Base-by-base conservation (phyloP, 2,888 invertebrate species). In the Drosophila mimica region DNA sequence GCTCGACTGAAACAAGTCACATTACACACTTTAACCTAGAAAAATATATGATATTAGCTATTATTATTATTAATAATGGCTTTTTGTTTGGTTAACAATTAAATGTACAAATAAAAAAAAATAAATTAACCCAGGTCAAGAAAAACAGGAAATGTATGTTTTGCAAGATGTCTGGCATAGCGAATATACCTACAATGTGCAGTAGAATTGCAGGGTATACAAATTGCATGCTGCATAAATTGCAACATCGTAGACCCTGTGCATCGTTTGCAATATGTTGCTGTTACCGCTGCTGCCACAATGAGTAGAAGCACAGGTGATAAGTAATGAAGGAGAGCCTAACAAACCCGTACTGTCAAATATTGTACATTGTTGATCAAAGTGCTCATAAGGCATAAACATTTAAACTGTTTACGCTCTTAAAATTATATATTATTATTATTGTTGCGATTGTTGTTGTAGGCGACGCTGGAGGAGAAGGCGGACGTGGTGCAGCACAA, bases 181-280 rank as follows among this genome's bases (percentile, higher is more conserved):
- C 11, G 28, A 38, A 77, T 72, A 59, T 43, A 58, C 61, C 46
- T 48, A 15, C 25, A 46, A 46, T 25, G 15, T 9, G 17, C 7
- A n/a, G 15, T 2, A 15, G 31, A 2, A 49, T 59, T 46, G 38
- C 62, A 36, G 61, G 52, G 81, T 62, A 75, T 66, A 43, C 20
- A 66, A 76, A 76, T 86, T 89, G 83, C 80, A 78, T 82, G 87
- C 74, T 54, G 72, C 74, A 73, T 74, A 70, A 74, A 73, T 74
- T 77, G 70, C 75, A 63, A 53, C 56, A 52, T 64, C 48, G 60
- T 69, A 74, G 25, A 25, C 25, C 57, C 64, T 61, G 53, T 52
- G 60, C 67, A 65, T 34, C 54, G 58, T 40, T 48, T 59, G 71
- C 49, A 13, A 59, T 40, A 59, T 65, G 30, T 30, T 64, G 57